phyloP scores from a whole-genome alignment of 2,888 invertebrate genomes.

The Cremastinae sp. region DNA sequence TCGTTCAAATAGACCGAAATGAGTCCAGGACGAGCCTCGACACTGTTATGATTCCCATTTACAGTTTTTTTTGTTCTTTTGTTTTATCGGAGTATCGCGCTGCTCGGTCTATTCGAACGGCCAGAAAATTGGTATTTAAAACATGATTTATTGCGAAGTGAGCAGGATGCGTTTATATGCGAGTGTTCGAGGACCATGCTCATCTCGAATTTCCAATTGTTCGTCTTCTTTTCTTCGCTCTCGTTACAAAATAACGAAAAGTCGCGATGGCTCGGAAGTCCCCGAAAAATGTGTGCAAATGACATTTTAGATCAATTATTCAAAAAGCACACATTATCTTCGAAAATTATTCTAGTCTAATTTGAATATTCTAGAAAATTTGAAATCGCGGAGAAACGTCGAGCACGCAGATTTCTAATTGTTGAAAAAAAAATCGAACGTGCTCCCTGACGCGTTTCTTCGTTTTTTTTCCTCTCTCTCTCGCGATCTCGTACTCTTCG shows the following conservation, averaged over 20 bases:
- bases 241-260: not conserved
- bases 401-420: not conserved
- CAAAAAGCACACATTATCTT: slow-evolving; percentile 67
- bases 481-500: slow-evolving; percentile 14
- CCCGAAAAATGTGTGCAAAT: slow-evolving; percentile 63
- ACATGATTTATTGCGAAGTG: slow-evolving; percentile 64
- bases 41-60: not conserved
- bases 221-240: slow-evolving; percentile 2
- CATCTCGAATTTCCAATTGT: slow-evolving; percentile 13
- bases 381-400: slow-evolving; percentile 66
- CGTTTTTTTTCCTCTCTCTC: slow-evolving; percentile 6
- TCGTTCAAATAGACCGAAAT: slow-evolving; percentile 22
- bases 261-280: not conserved
- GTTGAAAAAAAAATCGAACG: slow-evolving; percentile 4
- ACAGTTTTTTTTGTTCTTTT: not conserved
- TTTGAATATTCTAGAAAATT: slow-evolving; percentile 69
- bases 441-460: not conserved
- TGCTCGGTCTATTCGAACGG: slow-evolving; percentile 45
- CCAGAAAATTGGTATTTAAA: slow-evolving; percentile 43
- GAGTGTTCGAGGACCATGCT: slow-evolving; percentile 31
- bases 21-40: slow-evolving; percentile 12
- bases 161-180: slow-evolving; percentile 56
- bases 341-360: slow-evolving; percentile 70
- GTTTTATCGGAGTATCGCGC: slow-evolving; percentile 16
- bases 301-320: slow-evolving; percentile 57